Evolutionary conservation across 1,140 invertebrate genomes (phyloP).

Genomic region (Bicyclus anynana): DNA sequence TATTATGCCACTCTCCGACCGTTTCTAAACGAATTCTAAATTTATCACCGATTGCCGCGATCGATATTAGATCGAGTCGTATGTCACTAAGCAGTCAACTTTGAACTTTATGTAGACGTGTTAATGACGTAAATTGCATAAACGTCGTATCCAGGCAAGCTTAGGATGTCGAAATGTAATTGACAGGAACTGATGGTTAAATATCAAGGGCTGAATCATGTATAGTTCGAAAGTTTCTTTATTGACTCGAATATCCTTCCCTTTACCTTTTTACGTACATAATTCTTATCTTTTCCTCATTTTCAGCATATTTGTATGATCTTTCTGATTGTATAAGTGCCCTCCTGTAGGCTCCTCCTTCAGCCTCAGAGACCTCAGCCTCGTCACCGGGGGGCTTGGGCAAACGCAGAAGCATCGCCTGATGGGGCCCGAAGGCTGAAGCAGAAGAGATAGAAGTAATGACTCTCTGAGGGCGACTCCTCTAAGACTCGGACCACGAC

Average conservation of each 20-base stretch:
- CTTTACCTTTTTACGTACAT: background rate
- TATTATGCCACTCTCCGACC: background rate
- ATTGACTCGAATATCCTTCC: background rate
- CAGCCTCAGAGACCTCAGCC: too few relatives aligned
- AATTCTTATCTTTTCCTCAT: too few relatives aligned
- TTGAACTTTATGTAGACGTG: background rate
- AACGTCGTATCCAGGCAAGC: background rate
- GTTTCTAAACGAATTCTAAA: background rate
- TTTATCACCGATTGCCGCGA: constrained; percentile 2
- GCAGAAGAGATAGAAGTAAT: too few relatives aligned
- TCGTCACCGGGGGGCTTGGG: too few relatives aligned
- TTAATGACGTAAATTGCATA: constrained; percentile 1
- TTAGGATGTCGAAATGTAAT: constrained; percentile 6
- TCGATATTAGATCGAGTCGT: constrained; percentile 4
- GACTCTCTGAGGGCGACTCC: too few relatives aligned
- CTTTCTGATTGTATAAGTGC: too few relatives aligned
- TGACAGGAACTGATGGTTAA: constrained; percentile 4
- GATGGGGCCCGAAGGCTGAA: too few relatives aligned
- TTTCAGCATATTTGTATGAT: too few relatives aligned
- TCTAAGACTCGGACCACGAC: too few relatives aligned
- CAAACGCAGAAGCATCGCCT: too few relatives aligned
- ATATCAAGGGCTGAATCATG: background rate
- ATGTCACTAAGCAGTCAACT: background rate
- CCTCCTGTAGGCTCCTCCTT: too few relatives aligned
- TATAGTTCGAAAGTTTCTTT: background rate